These are phyloP conservation scores for Tetranychus truncatus DNA, from an alignment of 2,888 invertebrate genomes.

Conservation along the genomic window DNA sequence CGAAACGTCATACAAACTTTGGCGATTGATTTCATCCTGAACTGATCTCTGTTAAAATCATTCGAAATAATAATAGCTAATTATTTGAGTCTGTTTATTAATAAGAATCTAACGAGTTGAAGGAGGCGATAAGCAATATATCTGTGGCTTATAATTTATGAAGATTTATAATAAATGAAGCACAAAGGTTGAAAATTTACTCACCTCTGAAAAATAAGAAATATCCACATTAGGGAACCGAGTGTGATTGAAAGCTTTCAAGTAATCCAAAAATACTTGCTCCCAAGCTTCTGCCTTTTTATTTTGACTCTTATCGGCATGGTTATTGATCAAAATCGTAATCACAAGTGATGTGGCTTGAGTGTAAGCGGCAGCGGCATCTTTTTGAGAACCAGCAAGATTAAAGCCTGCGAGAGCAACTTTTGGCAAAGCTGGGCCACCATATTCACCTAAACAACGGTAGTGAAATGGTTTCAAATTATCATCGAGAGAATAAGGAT, in stretches of 20 bases:
- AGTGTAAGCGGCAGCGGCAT: constrained; percentile 30
- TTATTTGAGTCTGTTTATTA: too few species aligned
- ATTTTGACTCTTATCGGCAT: constrained; percentile 29
- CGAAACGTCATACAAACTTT: constrained; percentile 62
- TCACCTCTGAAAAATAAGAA: constrained; percentile 35
- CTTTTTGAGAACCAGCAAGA: constrained; percentile 30
- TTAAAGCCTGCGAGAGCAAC: constrained; percentile 68
- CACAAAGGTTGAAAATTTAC: background rate
- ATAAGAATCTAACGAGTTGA: too few species aligned
- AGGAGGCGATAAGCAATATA: too few species aligned
- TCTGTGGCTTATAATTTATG: background rate
- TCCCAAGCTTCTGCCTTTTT: constrained; percentile 30
- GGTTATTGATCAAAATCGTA: constrained; percentile 36
- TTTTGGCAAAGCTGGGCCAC: constrained; percentile 79
- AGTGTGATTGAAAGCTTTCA: constrained; percentile 31
- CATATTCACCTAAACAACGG: constrained; percentile 64
- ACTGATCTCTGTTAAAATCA: constrained; percentile 34
- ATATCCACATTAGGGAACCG: constrained; percentile 31
- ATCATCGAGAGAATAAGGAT: constrained; percentile 20
- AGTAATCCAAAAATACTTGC: constrained; percentile 32
- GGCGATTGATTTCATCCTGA: constrained; percentile 44
- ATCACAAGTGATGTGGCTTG: constrained; percentile 35
- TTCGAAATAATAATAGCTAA: too few species aligned
- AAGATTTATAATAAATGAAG: background rate
- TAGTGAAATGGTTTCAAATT: constrained; percentile 15